Base-by-base conservation (phyloP, 2,113 vertebrate species). In the Sander vitreus region DNA sequence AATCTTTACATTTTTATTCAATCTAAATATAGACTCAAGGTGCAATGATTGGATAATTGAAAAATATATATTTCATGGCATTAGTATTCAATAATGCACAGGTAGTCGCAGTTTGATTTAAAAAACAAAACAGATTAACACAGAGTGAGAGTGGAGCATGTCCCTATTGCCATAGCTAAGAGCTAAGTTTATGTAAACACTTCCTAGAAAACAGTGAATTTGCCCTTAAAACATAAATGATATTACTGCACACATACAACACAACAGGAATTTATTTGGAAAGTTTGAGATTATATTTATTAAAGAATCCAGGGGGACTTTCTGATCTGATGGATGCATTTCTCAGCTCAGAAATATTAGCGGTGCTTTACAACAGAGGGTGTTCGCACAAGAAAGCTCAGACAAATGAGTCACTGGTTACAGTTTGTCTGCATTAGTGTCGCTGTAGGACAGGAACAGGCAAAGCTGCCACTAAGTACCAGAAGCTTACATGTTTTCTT, bases 31-130 rank as follows among this genome's bases (percentile, higher is more conserved):
- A 36, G 2, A 30, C 15, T 45, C 50, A 55, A 55, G 18, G 10
- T 48, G 23, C 2, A 12, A 51, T 4, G 47, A 51, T 16, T 16
- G 30, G 33, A 33, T 33, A 6, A 33, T 33, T 33, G 33, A 57
- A 25, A 25, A 30, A 72, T 72, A 12, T n/a, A 15, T 57, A 66
- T 55, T 60, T 60, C 43, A 70, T 43, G 66, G 18, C 66, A n/a
- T 16, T 53, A 6, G 4, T 53, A 54, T 36, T 58, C 7, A 76
- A 23, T 65, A 25, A n/a, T 48, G 36, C 23, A n/a, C 1, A 27
- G 14, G 36, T 19, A n/a, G 36, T 65, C 0, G 1, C 13, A 36
- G 59, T 25, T 33, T 33, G 4, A 33, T 33, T 33, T 33, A 33
- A 33, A 33, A 33, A 33, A 6, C 33, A 33, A 33, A 33, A 33